phyloP scores from a whole-genome alignment of 2,888 invertebrate genomes.

The Nephrocerus scutellatus region DNA sequence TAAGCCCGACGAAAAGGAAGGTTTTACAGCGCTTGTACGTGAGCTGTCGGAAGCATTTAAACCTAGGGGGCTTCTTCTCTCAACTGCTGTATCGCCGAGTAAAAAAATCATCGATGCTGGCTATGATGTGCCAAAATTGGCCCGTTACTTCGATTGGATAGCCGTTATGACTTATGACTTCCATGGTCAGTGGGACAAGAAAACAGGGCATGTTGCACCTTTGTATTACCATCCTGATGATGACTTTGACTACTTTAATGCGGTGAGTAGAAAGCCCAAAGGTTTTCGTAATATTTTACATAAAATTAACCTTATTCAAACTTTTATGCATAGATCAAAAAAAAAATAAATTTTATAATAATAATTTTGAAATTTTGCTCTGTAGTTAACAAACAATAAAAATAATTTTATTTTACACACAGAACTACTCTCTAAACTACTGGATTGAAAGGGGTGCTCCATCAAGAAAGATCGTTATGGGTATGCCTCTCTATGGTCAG shows the following conservation, averaged over 20 bases:
- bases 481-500: constrained; percentile 84
- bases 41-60: constrained; percentile 64
- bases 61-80: constrained; percentile 63
- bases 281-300: too few relatives aligned
- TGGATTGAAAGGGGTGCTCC: constrained; percentile 84
- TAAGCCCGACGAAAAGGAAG: constrained; percentile 73
- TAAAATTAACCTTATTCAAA: background rate
- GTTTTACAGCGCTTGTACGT: constrained; percentile 65
- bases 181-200: constrained; percentile 88
- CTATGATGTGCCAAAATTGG: constrained; percentile 71
- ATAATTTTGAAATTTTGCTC: background rate
- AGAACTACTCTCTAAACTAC: constrained; percentile 82
- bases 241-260: constrained; percentile 73
- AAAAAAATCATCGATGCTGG: constrained; percentile 81
- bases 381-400: too few relatives aligned
- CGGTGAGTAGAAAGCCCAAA: constrained; percentile 60
- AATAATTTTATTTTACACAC: too few relatives aligned
- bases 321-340: background rate
- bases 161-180: constrained; percentile 90
- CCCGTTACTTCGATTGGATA: constrained; percentile 77
- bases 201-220: constrained; percentile 84
- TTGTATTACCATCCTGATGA: constrained; percentile 76
- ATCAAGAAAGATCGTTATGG: constrained; percentile 75
- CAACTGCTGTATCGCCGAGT: constrained; percentile 80
- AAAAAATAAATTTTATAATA: background rate